Evolutionary conservation across 2,797 vertebrate species (phyloP).

Genomic region (Myotis daubentonii): DNA sequence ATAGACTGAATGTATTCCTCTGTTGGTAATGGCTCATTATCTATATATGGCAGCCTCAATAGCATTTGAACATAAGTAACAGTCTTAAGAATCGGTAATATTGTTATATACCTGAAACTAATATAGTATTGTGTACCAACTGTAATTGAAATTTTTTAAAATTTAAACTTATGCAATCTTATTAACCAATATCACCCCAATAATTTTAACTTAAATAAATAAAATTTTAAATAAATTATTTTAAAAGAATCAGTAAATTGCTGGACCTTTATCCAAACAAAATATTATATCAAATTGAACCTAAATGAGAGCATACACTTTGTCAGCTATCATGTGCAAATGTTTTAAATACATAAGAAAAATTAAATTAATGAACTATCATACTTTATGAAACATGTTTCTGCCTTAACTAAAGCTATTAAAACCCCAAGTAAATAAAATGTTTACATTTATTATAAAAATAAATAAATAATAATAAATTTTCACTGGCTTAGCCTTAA

Average conservation of each 20-base stretch:
- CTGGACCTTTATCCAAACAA: conserved; percentile 41
- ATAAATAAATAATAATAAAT: neutral
- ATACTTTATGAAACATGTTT: neutral
- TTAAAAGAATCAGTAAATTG: neutral
- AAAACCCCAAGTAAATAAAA: conserved; percentile 32
- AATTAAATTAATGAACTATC: neutral
- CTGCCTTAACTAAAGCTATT: neutral
- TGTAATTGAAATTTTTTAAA: neutral
- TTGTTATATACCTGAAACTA: neutral
- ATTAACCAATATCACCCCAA: neutral
- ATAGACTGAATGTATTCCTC: neutral
- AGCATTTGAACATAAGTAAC: neutral
- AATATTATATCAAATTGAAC: neutral
- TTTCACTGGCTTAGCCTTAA: neutral
- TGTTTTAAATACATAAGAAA: conserved; percentile 13
- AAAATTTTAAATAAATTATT: neutral
- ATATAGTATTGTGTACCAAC: neutral
- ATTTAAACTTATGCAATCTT: neutral
- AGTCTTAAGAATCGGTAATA: neutral
- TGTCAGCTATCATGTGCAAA: neutral
- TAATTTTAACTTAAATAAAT: neutral
- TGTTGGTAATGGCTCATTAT: neutral
- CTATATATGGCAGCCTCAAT: neutral
- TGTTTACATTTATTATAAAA: neutral
- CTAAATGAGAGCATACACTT: neutral